A percentile compares a stretch with the other conserved stretches of the same genome.
phyloP scores from a whole-genome alignment of 2,888 invertebrate genomes.

The Acrobasis suavella region DNA sequence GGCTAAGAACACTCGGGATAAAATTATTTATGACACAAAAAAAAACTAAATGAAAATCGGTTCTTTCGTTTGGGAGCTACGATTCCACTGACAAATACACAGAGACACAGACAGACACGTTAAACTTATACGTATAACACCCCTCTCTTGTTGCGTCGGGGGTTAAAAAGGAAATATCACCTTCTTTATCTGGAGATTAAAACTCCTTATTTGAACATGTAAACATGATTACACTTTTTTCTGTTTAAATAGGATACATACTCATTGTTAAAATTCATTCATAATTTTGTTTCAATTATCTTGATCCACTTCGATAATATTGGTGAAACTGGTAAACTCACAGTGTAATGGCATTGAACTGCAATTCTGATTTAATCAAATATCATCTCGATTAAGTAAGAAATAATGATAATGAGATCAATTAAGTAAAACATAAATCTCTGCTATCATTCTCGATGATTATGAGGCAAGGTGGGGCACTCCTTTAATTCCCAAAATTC shows the following conservation, averaged over 20 bases:
- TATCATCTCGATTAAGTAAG: conserved; percentile 22
- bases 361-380: conserved; percentile 18
- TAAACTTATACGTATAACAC: no score
- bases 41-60: no score
- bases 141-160: no score
- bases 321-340: conserved; percentile 11
- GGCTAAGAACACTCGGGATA: no score
- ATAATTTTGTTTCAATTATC: neutral
- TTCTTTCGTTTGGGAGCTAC: no score
- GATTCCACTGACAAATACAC: no score
- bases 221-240: neutral
- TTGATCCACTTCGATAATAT: neutral
- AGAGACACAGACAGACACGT: no score
- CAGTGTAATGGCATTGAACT: conserved; percentile 15
- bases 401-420: conserved; percentile 20
- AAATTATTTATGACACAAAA: no score
- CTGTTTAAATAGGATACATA: neutral
- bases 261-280: neutral
- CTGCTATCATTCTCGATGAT: conserved; percentile 24
- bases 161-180: no score
- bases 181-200: no score
- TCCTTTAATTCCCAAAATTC: conserved; percentile 22
- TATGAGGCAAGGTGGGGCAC: conserved; percentile 21
- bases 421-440: conserved; percentile 22
- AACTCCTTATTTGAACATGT: no score